These are phyloP conservation scores for Coelinius sp. DNA, from an alignment of 2,888 invertebrate genomes.

Conservation along the genomic window DNA sequence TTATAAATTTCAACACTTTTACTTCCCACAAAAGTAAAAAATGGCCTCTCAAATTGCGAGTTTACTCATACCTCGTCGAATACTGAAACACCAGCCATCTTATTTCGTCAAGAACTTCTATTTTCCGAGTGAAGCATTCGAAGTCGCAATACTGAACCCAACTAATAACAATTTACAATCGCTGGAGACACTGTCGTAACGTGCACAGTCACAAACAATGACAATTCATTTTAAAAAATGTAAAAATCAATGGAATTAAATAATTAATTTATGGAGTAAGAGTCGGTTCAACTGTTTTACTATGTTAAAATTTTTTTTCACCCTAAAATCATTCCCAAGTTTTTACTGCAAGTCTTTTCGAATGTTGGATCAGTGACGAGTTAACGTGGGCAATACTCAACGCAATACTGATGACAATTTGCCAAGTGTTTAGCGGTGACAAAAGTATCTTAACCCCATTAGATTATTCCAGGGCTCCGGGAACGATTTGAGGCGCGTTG, in stretches of 20 bases:
- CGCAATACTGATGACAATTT: constrained; percentile 14
- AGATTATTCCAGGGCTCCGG: constrained; percentile 2
- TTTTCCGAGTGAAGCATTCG: not conserved
- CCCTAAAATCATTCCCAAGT: not conserved
- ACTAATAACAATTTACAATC: too few relatives aligned
- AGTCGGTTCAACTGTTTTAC: too few relatives aligned
- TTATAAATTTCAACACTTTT: too few relatives aligned
- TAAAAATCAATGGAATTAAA: too few relatives aligned
- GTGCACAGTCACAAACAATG: too few relatives aligned
- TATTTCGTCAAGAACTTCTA: not conserved
- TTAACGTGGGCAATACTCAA: not conserved
- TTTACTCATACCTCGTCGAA: not conserved
- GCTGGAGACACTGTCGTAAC: too few relatives aligned
- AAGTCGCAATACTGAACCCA: too few relatives aligned
- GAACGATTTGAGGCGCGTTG: not conserved
- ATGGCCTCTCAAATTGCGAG: too few relatives aligned
- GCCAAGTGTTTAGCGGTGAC: not conserved
- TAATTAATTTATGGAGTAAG: too few relatives aligned
- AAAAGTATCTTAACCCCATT: constrained; percentile 5
- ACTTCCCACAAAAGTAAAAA: not conserved
- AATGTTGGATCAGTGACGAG: not conserved
- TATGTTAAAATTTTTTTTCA: too few relatives aligned
- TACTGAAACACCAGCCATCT: constrained; percentile 15
- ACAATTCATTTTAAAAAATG: too few relatives aligned
- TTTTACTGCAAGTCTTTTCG: too few relatives aligned